These are phyloP conservation scores for Rhopalosiphum nymphaeae DNA, from an alignment of 2,888 invertebrate genomes.

Conservation along the genomic window DNA sequence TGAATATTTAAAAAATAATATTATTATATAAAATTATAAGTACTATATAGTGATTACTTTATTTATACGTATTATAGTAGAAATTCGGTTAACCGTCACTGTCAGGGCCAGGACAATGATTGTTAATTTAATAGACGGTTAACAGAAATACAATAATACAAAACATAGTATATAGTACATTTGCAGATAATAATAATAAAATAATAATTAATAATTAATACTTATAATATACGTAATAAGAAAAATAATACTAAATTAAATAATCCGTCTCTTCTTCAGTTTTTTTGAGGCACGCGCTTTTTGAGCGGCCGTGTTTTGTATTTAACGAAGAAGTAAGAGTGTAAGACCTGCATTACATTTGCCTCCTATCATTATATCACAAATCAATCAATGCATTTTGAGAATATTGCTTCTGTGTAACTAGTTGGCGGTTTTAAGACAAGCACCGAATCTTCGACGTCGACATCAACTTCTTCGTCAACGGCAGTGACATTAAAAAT, in stretches of 20 bases:
- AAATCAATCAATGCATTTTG: too few species aligned
- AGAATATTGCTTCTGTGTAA: too few species aligned
- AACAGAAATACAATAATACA: too few species aligned
- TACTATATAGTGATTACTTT: too few species aligned
- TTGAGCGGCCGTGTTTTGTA: background rate
- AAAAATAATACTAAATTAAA: background rate
- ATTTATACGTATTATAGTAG: background rate
- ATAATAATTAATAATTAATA: background rate
- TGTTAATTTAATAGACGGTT: background rate
- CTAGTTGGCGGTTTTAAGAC: too few species aligned
- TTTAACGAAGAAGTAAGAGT: too few species aligned
- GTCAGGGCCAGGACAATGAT: background rate
- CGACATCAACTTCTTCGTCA: background rate
- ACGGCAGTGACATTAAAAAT: slow-evolving; percentile 7
- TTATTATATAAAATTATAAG: too few species aligned
- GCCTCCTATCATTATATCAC: too few species aligned
- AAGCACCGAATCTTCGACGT: background rate
- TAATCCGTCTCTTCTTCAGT: background rate
- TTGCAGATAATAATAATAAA: background rate
- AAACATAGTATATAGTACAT: background rate
- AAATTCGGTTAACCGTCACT: background rate
- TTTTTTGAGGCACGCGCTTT: background rate
- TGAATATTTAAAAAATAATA: too few species aligned
- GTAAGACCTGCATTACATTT: too few species aligned
- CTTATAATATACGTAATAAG: too few species aligned